Base-by-base conservation (phyloP, 2,888 invertebrate genomes). In the Thysanoteuthis rhombus region DNA sequence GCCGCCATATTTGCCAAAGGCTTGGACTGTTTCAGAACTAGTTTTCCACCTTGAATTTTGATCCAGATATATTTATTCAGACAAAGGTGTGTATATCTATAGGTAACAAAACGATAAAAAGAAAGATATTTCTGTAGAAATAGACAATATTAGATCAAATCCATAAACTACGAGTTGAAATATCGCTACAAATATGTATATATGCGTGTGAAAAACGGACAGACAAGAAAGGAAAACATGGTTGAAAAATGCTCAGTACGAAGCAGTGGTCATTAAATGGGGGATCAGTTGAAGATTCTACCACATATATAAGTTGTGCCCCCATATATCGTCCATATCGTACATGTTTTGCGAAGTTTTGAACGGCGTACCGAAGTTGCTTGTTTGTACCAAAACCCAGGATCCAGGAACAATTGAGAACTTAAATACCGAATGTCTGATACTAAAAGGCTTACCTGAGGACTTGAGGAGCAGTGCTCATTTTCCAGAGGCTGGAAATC, bases 381-480 rank as follows among this genome's bases (percentile, higher is more conserved):
- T n/a, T 75, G n/a, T 75, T 36, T 36, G 75, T 75, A 12, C 16
- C n/a, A 75, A 75, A 75, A 75, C 75, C n/a, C 75, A 12, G n/a
- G 16, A 75, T 75, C 75, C 75, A 36, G 12, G 75, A 8, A n/a
- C n/a, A 75, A 75, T n/a, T 36, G n/a, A 19, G 12, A 25, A 75
- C n/a, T 1, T 36, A 75, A n/a, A n/a, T 75, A 4, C n/a, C n/a
- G 36, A 75, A 75, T 75, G 12, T n/a, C 36, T 8, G 39, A 42
- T 45, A n/a, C 32, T 45, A 12, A 39, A 32, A 25, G 92, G 6
- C 52, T 36, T 93, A 93, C 93, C 93, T 93, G 93, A 93, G 93
- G 58, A 93, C 93, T 93, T 93, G 93, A 93, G 93, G 52, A 93
- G 93, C 93, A 93, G 93, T 58, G 93, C 93, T 93, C 93, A 93